A percentile compares a stretch with the other conserved stretches of the same genome.
phyloP scores from a whole-genome alignment of 2,888 invertebrate species.

The Cactoblastis cactorum region DNA sequence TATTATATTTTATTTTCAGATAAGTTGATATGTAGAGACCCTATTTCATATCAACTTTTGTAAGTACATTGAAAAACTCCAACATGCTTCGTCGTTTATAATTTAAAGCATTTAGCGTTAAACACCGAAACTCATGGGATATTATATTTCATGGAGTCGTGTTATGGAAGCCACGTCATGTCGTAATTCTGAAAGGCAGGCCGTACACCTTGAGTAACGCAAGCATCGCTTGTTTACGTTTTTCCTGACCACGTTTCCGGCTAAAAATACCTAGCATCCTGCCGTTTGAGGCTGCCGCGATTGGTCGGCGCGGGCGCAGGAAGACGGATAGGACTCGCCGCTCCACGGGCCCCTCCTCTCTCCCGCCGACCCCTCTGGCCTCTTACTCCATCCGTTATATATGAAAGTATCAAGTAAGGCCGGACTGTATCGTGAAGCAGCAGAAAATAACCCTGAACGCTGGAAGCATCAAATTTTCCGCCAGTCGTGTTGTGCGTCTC shows the following conservation, averaged over 20 bases:
- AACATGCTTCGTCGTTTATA: no score
- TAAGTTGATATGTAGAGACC: no score
- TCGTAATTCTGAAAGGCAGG: constrained; percentile 15
- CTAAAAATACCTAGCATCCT: constrained; percentile 78
- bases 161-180: constrained; percentile 3
- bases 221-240: constrained; percentile 72
- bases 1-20: no score
- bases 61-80: no score
- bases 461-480: constrained; percentile 62
- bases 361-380: constrained; percentile 39
- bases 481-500: constrained; percentile 80
- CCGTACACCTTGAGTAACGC: constrained; percentile 45
- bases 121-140: background rate
- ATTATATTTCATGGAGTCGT: constrained; percentile 2
- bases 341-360: constrained; percentile 35
- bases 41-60: no score
- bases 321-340: constrained; percentile 59
- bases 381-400: constrained; percentile 47
- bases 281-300: constrained; percentile 72
- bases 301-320: constrained; percentile 68
- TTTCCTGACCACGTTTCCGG: constrained; percentile 71
- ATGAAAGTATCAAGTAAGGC: constrained; percentile 65
- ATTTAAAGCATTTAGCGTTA: no score
- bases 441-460: constrained; percentile 78
- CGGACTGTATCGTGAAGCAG: constrained; percentile 58